Evolutionary conservation across 2,113 vertebrate genomes (phyloP), one percentile per base, ranked within the genome.

Genomic region (Eleginops maclovinus): DNA sequence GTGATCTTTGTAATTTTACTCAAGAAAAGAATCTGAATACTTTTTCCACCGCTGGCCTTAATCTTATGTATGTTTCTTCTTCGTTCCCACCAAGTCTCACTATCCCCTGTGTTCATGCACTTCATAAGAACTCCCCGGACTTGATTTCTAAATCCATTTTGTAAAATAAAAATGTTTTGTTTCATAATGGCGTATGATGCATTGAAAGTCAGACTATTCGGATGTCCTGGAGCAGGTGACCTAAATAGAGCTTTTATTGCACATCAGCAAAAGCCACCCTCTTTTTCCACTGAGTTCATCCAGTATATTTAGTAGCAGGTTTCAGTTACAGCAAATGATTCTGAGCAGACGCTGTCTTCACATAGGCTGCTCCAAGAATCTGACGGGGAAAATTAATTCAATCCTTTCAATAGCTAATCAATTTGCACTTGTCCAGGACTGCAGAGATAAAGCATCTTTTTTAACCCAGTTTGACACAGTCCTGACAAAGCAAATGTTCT

Each of bases 381-480:
- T 74, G 75, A 82, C 51, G 70, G 21, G 53, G 54, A 71, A 83
- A 77, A 81, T 83, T 6, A 67, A 77, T 68, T 72, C 31, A 66
- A 79, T 82, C 84, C 54, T 4, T 77, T 86, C 75, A 85, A 54
- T 56, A 56, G 47, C 67, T 26, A 74, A 86, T 82, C 75, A 81
- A 59, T 86, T 77, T 87, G 77, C 68, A 64, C 64, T 77, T 77
- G 46, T 77, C 75, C 60, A 74, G 14, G 69, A 75, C 75, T 80
- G 60, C 73, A 82, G 53, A 67, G 43, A 70, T 63, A 60, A 21
- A 44, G 19, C 36, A 31, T 62, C 70, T 77, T 19, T 64, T 59
- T 17, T 49, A 43, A 36, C 8, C 31, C 31, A 1, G 7, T 7
- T 36, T 36, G 31, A 36, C 31, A 36, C 31, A 36, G 31, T 8